Base-by-base conservation (phyloP, 2,888 invertebrate species). In the Mythimna vitellina region DNA sequence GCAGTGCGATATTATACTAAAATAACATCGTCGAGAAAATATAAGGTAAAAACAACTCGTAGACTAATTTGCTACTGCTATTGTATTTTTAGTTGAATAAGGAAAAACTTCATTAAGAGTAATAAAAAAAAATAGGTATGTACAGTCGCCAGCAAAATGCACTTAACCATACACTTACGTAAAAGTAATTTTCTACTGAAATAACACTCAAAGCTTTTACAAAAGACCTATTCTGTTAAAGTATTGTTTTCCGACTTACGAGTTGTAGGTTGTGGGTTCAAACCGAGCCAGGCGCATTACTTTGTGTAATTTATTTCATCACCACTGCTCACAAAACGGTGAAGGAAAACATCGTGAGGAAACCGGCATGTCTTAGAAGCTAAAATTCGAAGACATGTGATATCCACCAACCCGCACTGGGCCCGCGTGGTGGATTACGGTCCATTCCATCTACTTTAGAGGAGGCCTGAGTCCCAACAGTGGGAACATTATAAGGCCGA, bases 81-180 rank as follows among this genome's bases (percentile, higher is more conserved):
- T 86, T 84, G 80, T 82, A 73, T 80, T 84, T 86, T 85, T 81
- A 86, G 78, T 85, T 79, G 78, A 71, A 84, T 76, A 84, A 83
- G 75, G 70, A 62, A 66, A 81, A 77, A 77, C 72, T 74, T 77
- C 78, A 76, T 85, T 84, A 69, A 60, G 8, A 61, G 46, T 65
- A 42, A 68, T 64, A 78, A 71, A 76, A 78, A 65, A 79, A 67
- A 54, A 51, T 61, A 38, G n/a, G 22, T 14, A 38, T n/a, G 22
- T 60, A 60, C 60, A 60, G 35, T 60, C 25, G 22, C 42, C 14
- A 60, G 3, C 38, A 35, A 22, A 35, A 32, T 53, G 0, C 22
- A n/a, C 10, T 53, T 10, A 20, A 32, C 17, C 20, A n/a, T 35
- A 58, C 58, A 35, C 7, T 38, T 7, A 35, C n/a, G n/a, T 7